Percentiles rank a stretch among this genome's conserved stretches.
These are phyloP conservation scores for Phyllostomus discolor DNA, from an alignment of 2,113 vertebrate species.

Conservation along the genomic window DNA sequence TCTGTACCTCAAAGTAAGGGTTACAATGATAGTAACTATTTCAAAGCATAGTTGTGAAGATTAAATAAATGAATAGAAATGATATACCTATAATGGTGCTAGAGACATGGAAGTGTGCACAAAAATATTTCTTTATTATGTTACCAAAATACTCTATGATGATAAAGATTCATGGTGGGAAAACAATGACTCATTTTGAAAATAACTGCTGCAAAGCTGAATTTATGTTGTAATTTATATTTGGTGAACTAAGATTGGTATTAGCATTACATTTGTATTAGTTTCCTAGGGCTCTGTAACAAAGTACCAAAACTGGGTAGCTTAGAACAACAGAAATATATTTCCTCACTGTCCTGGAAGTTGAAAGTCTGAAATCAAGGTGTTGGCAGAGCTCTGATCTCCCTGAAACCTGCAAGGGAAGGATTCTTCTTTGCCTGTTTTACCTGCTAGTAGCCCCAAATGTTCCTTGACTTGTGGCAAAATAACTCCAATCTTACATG, in stretches of 20 bases:
- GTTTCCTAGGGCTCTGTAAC: not conserved
- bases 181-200: not conserved
- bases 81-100: not conserved
- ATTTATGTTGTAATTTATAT: not conserved
- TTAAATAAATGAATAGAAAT: not conserved
- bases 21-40: not conserved
- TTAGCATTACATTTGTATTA: not conserved
- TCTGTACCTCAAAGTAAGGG: not conserved
- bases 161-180: not conserved
- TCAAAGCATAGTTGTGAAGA: not conserved
- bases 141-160: not conserved
- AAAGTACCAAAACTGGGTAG: not conserved
- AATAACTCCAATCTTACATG: not conserved
- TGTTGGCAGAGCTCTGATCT: not conserved
- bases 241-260: not conserved
- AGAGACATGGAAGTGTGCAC: not conserved
- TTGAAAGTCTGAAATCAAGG: not conserved
- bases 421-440: not conserved
- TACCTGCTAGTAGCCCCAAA: not conserved
- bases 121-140: not conserved
- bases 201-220: not conserved
- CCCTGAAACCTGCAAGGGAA: not conserved
- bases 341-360: not conserved
- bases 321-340: not conserved
- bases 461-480: not conserved